Evolutionary conservation across 2,888 invertebrate genomes (phyloP), one percentile per base, ranked within the genome.

Genomic region (Mongoloraphidia duomilia): DNA sequence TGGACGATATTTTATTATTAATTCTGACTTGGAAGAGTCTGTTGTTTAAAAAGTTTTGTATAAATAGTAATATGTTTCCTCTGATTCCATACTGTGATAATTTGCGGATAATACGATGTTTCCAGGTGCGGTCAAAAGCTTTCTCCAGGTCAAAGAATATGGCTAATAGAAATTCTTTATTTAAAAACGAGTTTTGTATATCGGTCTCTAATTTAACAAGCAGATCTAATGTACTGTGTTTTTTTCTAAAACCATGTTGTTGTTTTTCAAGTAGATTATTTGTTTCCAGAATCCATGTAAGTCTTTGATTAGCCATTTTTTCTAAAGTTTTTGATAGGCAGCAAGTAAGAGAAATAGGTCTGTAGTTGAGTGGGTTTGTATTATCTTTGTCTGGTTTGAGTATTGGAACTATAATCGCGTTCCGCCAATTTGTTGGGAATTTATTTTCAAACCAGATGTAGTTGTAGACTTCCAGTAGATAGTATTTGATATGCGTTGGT

Each of bases 161-260:
- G 2, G 52, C 51, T 3, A 51, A 35, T 4, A 52, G 10, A 50
- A 55, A 53, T 47, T 56, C 40, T 53, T 34, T 26, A n/a, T n/a
- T n/a, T n/a, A n/a, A n/a, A n/a, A n/a, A n/a, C n/a, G n/a, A n/a
- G n/a, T n/a, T n/a, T n/a, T 49, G 46, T 9, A 56, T 52, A 5
- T 50, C 35, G 3, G 42, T 49, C 44, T 56, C 48, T 0, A 55
- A 34, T 12, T 51, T 47, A 2, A 49, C 44, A 1, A 58, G 49
- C 34, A 54, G 51, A 35, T 57, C 54, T 9, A 42, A 33, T 1
- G 50, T 53, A 5, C 50, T 54, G 9, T 45, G 50, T 12, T 50
- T 13, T 35, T 43, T 37, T 44, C 54, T 44, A 33, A 53, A 56
- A 0, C 54, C 54, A 36, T 47, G 45, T 46, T 57, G 56, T 2